These are phyloP conservation scores for Radopholus similis DNA, from an alignment of 1,140 invertebrate genomes.

Conservation along the genomic window DNA sequence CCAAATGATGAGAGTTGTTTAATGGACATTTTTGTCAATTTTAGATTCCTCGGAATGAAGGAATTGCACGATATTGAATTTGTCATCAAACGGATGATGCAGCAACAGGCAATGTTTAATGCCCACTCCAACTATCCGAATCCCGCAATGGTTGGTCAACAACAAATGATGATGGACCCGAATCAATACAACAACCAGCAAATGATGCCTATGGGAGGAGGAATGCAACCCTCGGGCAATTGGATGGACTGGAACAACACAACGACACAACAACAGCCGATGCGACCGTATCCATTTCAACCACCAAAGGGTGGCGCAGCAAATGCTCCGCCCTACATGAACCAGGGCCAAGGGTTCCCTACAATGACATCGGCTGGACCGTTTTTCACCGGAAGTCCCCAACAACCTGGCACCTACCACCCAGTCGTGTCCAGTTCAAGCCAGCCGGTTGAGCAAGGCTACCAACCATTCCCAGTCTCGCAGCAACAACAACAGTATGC, in stretches of 20 bases:
- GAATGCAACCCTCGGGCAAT: not conserved
- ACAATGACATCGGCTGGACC: not conserved
- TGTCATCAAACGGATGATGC: constrained; percentile 13
- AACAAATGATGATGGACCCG: constrained; percentile 20
- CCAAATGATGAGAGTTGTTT: not conserved
- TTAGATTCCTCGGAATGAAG: constrained; percentile 17
- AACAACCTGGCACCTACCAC: not conserved
- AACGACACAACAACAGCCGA: not conserved
- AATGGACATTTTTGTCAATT: not conserved
- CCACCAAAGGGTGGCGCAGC: not conserved
- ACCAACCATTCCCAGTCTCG: not conserved
- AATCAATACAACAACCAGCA: constrained; percentile 2
- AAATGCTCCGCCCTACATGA: not conserved
- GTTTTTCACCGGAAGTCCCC: not conserved
- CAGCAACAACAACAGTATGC: constrained; percentile 7
- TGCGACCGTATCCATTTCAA: too few relatives aligned
- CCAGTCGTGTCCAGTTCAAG: not conserved
- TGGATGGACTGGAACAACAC: constrained; percentile 11
- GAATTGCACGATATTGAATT: constrained; percentile 15
- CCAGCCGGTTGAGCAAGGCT: not conserved
- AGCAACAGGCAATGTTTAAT: constrained; percentile 13
- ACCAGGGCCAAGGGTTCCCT: not conserved
- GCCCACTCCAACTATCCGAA: constrained; percentile 1
- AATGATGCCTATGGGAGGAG: constrained; percentile 1
- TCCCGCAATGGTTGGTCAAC: constrained; percentile 11